Evolutionary conservation across 2,797 vertebrate genomes (phyloP), one percentile per base, ranked within the genome.

Genomic region (Tangara arthus): DNA sequence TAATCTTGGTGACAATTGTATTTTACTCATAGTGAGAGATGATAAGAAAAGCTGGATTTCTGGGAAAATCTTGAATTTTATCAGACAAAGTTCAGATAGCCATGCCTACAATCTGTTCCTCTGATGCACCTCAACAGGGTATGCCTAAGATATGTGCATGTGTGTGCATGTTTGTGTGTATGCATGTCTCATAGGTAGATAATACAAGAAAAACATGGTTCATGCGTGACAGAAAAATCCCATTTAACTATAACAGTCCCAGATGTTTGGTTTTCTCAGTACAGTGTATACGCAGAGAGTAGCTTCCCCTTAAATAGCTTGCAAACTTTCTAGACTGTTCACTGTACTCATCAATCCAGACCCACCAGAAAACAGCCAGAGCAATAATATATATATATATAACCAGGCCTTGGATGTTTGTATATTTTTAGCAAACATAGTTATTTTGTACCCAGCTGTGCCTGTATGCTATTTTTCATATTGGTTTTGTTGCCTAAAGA

Each of bases 361-460:
- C 37, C 26, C 70, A 87, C 73, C 59, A 94, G 89, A 91, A 95
- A 94, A 35, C 77, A 86, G 55, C 21, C 77, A 87, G 41, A 92
- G 30, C 70, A 89, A 92, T 76, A 63, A 17, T 9, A 26, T 65
- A 80, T 69, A 80, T 69, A 60, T 60, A 65, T 69, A 82, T 52
- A 86, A 90, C 72, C 47, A 90, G 61, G 69, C n/a, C 73, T 66
- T 66, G 80, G 52, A 70, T 90, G 82, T 93, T 94, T 87, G 93
- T 76, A 2, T 96, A 93, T 94, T 95, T 93, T 94, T 96, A 96
- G 90, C 83, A 95, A 95, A 95, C 66, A 79, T 6, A 81, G 41
- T 70, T 96, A 82, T 93, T 95, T 95, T 92, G 77, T 94, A 95
- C 70, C 82, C 88, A 96, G 83, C 92, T 96, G 92, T 79, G 86